A percentile compares a stretch with the other conserved stretches of the same genome.
Evolutionary conservation across 2,113 vertebrate species (phyloP).

Genomic region (Chloropsis hardwickii): DNA sequence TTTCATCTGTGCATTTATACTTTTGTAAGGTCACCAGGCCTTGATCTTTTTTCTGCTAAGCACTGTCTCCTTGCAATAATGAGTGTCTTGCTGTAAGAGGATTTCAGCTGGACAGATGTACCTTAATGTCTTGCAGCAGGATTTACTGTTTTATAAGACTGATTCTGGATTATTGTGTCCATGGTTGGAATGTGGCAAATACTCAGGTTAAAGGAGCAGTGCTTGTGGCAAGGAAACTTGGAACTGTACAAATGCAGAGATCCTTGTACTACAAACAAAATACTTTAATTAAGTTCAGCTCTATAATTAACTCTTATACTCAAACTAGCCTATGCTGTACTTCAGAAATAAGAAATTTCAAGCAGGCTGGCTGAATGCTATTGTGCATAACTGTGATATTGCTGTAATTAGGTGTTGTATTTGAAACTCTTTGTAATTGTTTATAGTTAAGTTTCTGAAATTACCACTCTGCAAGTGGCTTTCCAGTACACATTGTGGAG

Average conservation of each 20-base stretch:
- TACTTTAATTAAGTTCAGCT: background rate
- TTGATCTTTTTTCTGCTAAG: conserved; percentile 38
- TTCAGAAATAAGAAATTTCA: background rate
- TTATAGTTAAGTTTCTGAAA: background rate
- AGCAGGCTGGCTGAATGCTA: background rate
- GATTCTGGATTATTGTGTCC: conserved; percentile 22
- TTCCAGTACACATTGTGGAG: background rate
- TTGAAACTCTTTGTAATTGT: background rate
- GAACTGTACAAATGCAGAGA: background rate
- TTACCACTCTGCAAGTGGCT: background rate
- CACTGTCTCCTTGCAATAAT: background rate
- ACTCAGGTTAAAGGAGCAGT: background rate
- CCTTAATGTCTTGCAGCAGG: conserved; percentile 52
- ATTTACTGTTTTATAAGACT: conserved; percentile 50
- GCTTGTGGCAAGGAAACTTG: background rate
- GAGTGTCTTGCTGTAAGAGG: conserved; percentile 49
- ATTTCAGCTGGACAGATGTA: conserved; percentile 58
- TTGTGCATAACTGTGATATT: background rate
- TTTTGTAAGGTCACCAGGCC: conserved; percentile 4
- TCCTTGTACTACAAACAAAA: background rate
- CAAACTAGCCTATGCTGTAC: background rate
- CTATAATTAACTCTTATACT: background rate
- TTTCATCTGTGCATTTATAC: conserved; percentile 1
- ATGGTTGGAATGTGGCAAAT: background rate
- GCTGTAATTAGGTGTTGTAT: background rate